These are phyloP conservation scores for Quadroppia sp. DNA, from an alignment of 2,888 invertebrate genomes.

Conservation along the genomic window DNA sequence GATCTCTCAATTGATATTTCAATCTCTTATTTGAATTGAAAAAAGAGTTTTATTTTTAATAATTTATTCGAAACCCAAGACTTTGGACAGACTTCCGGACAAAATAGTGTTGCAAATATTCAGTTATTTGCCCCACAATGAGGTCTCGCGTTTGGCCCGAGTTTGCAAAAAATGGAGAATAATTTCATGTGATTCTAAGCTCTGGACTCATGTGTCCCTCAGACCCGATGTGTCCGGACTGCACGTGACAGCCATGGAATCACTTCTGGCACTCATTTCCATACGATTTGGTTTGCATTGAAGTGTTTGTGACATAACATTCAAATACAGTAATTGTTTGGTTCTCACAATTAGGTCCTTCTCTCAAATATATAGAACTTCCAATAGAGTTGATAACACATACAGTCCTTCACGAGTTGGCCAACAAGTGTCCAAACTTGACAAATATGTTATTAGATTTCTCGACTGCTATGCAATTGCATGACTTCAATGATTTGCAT, in stretches of 20 bases:
- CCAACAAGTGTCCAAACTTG: conserved; percentile 90
- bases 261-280: conserved; percentile 72
- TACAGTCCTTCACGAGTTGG: conserved; percentile 91
- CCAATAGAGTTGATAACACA: conserved; percentile 95
- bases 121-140: conserved; percentile 84
- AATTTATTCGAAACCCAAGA: conserved; percentile 64
- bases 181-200: conserved; percentile 86
- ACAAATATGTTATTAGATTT: conserved; percentile 96
- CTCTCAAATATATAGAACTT: conserved; percentile 82
- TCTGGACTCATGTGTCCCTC: conserved; percentile 94
- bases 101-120: conserved; percentile 92
- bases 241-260: conserved; percentile 82
- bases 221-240: conserved; percentile 94
- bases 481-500: conserved; percentile 98
- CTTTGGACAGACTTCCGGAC: conserved; percentile 93
- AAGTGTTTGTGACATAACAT: conserved; percentile 3
- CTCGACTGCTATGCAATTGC: conserved; percentile 97
- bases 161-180: conserved; percentile 95
- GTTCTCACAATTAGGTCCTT: conserved; percentile 60
- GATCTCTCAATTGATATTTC: too few relatives aligned
- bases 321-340: not conserved
- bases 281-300: conserved; percentile 55
- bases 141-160: conserved; percentile 87
- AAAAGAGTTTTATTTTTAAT: too few relatives aligned
- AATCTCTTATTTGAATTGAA: too few relatives aligned